A percentile compares a stretch with the other conserved stretches of the same genome.
These are phyloP conservation scores for Sebastes kiyomatsui DNA, from an alignment of 2,797 vertebrate species.

Conservation along the genomic window DNA sequence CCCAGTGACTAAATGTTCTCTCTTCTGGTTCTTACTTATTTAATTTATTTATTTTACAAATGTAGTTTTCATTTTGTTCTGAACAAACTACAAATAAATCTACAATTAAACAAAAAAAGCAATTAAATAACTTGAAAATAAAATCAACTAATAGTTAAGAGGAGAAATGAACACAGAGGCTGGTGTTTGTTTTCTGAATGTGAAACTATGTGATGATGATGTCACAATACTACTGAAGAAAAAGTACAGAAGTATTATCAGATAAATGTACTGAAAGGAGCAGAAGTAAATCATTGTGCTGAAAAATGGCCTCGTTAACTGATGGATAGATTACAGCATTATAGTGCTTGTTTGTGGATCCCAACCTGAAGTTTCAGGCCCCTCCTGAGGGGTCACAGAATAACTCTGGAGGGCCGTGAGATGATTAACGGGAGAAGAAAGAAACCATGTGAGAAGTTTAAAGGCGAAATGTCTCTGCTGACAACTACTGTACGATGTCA, in stretches of 20 bases:
- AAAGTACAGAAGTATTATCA: not conserved
- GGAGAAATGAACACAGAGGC: not conserved
- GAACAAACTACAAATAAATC: not conserved
- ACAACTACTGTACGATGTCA: not conserved
- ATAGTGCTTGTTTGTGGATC: too few species aligned
- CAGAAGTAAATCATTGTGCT: too few species aligned
- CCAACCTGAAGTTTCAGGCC: not conserved
- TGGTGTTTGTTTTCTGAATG: not conserved
- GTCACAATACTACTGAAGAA: not conserved
- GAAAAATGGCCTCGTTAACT: not conserved
- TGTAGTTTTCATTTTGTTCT: not conserved
- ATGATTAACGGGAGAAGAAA: not conserved
- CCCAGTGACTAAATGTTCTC: conserved; percentile 29
- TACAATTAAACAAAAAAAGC: not conserved
- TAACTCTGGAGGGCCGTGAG: not conserved
- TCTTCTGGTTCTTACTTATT: not conserved
- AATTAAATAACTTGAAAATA: not conserved
- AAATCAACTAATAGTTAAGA: not conserved
- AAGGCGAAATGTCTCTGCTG: not conserved
- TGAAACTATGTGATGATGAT: not conserved
- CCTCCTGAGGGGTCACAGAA: not conserved
- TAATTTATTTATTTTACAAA: too few species aligned
- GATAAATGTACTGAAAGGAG: not conserved
- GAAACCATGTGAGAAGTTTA: not conserved
- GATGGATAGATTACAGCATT: not conserved